Evolutionary conservation across 2,113 vertebrate genomes (phyloP), one percentile per base, ranked within the genome.

Genomic region (Brachypodius melanocephalos): DNA sequence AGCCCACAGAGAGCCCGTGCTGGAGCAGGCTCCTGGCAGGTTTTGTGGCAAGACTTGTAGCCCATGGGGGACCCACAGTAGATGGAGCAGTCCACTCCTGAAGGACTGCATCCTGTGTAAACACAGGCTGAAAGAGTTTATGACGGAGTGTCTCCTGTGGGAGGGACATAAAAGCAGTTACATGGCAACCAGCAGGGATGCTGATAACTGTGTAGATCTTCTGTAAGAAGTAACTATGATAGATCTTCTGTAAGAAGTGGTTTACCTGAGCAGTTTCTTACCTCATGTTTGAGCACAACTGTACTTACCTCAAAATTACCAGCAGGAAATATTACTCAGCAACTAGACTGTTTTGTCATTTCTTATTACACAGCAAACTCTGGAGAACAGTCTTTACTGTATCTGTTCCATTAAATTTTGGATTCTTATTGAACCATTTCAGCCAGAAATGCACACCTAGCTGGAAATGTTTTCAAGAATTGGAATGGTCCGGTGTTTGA

Each of bases 1-100:
- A 59, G 58, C n/a, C 62, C 38, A 12, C 6, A 62, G 73, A 67
- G 13, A 69, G 9, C n/a, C 38, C 0, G 0, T 10, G 5, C 42
- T 43, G 21, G 14, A 67, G 40, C 40, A 61, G 48, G 13, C 14
- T 28, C 14, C 21, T 77, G 45, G 29, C 52, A n/a, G 25, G 38
- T 58, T 76, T 57, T 67, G 34, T 71, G 77, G 15, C 29, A 59
- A 68, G 40, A 69, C 7, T 15, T 14, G 32, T 65, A 49, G 10
- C 28, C 57, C 25, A 5, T 2, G 0, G 19, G 34, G 22, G 12
- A 49, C 7, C 65, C 36, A 26, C 11, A 9, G 9, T 91, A 59
- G 19, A 75, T 91, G 65, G 19, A 75, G 29, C 71, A 66, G 42
- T 12, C n/a, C 32, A 13, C 16, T 79, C 20, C 26, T n/a, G 51